Percentiles rank a stretch among this genome's conserved stretches.
These are phyloP conservation scores for Copsychus sechellarum DNA, from an alignment of 2,113 vertebrate species.

Conservation along the genomic window DNA sequence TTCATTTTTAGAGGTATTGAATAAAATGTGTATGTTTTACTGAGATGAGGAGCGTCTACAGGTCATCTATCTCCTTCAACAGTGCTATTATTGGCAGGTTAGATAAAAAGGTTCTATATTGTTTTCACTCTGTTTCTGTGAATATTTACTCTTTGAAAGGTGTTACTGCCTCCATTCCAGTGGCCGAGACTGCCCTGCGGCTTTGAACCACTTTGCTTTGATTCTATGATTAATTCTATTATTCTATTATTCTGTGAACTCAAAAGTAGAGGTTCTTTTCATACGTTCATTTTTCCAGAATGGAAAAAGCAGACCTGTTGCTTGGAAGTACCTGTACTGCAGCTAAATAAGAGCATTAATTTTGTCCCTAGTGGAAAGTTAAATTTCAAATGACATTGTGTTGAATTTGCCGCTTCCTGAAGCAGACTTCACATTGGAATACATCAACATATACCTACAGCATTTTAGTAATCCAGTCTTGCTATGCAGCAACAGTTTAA, in stretches of 20 bases:
- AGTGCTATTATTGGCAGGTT: neutral
- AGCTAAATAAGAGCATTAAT: neutral
- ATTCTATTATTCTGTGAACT: neutral
- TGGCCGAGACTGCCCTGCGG: neutral
- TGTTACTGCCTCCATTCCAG: neutral
- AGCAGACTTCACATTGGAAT: neutral
- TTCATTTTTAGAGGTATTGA: neutral
- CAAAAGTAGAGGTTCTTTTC: neutral
- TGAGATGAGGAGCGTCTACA: neutral
- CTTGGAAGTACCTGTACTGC: neutral
- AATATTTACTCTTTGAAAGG: conserved; percentile 5
- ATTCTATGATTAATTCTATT: neutral
- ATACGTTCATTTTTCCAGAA: neutral
- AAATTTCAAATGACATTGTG: neutral
- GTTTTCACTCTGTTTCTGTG: neutral
- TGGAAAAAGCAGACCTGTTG: neutral
- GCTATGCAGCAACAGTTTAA: neutral
- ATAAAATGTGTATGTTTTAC: neutral
- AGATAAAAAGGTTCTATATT: neutral
- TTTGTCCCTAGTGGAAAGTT: neutral
- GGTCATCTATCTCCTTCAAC: neutral
- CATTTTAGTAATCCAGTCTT: neutral
- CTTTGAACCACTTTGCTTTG: neutral
- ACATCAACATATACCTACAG: neutral
- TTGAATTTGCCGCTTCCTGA: neutral